These are phyloP conservation scores for Metridium senile DNA, from an alignment of 92 coral and sea anemone species.

Conservation along the genomic window DNA sequence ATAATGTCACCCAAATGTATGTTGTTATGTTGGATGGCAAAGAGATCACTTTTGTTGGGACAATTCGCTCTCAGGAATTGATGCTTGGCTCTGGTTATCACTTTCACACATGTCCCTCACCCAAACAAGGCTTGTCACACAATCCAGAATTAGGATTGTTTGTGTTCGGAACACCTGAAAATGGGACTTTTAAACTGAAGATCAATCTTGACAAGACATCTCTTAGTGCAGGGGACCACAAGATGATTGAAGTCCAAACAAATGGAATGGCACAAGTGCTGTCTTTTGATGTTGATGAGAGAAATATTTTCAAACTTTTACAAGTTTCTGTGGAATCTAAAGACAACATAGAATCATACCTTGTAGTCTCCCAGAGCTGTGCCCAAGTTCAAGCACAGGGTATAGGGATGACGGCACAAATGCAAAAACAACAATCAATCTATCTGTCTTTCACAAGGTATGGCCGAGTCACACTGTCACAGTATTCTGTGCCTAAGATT, in stretches of 20 bases:
- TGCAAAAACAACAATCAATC: conserved; percentile 22
- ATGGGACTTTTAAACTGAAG: conserved; percentile 51
- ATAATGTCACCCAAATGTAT: conserved; percentile 53
- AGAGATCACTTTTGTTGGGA: conserved; percentile 64
- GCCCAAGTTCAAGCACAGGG: conserved; percentile 56
- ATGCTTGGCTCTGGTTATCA: conserved; percentile 39
- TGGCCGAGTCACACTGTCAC: conserved; percentile 87
- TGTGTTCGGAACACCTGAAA: conserved; percentile 65
- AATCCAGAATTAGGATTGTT: conserved; percentile 38
- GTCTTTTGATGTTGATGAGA: conserved; percentile 65
- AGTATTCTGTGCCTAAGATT: conserved; percentile 82
- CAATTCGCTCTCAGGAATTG: conserved; percentile 48
- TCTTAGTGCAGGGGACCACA: conserved; percentile 55
- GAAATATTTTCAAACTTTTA: conserved; percentile 56
- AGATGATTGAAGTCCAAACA: conserved; percentile 49
- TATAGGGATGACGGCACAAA: conserved; percentile 37
- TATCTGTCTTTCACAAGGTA: conserved; percentile 71
- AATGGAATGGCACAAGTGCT: conserved; percentile 69
- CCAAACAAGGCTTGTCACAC: background rate
- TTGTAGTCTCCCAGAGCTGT: conserved; percentile 80
- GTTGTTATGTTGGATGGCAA: conserved; percentile 60
- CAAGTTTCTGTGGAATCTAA: conserved; percentile 75
- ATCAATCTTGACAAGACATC: conserved; percentile 70
- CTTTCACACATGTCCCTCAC: conserved; percentile 77
- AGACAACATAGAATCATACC: conserved; percentile 51